These are phyloP conservation scores for Sylvia atricapilla DNA, from an alignment of 2,113 vertebrate genomes.

Conservation along the genomic window DNA sequence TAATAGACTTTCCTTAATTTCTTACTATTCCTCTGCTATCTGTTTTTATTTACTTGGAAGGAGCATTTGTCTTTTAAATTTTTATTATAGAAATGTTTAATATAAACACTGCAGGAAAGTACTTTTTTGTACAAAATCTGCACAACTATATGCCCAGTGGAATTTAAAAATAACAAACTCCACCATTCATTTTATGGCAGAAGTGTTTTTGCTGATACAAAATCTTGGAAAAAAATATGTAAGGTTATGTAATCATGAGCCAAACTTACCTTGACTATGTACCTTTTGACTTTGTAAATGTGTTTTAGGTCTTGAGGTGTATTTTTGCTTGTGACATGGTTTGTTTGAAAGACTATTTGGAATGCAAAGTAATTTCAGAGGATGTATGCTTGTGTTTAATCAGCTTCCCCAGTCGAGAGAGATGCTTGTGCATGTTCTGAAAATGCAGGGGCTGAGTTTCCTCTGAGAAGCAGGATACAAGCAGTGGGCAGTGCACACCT, in stretches of 20 bases:
- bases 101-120: neutral
- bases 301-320: neutral
- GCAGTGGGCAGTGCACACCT: neutral
- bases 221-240: neutral
- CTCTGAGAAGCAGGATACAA: neutral
- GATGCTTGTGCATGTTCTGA: neutral
- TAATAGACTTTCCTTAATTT: neutral
- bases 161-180: neutral
- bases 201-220: neutral
- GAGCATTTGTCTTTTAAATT: neutral
- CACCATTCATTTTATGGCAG: neutral
- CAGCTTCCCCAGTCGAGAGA: neutral
- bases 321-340: rapidly evolving
- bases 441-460: neutral
- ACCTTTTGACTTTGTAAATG: neutral
- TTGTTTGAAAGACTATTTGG: neutral
- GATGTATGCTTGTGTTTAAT: neutral
- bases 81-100: neutral
- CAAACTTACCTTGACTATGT: neutral
- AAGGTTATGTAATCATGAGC: neutral
- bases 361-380: neutral
- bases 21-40: neutral
- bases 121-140: neutral
- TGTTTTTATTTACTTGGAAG: neutral
- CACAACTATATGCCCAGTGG: neutral